phyloP scores from a whole-genome alignment of 2,797 vertebrate species.

The Florisuga fusca region DNA sequence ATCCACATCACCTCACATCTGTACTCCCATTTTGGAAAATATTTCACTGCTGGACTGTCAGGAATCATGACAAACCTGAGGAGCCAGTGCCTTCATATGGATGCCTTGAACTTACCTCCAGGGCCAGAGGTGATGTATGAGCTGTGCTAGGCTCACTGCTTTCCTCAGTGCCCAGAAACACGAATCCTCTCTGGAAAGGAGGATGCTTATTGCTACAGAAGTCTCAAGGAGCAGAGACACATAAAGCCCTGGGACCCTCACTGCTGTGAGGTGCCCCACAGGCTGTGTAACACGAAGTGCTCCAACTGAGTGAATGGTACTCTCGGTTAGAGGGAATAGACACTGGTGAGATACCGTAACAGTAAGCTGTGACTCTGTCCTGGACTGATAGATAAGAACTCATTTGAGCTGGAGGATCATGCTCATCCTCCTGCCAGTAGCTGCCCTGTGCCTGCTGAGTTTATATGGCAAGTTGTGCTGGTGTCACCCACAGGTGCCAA shows the following conservation, averaged over 20 bases:
- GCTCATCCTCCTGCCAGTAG: background rate
- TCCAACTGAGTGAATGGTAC: fast-evolving
- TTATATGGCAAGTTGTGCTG: fast-evolving
- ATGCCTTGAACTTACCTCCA: background rate
- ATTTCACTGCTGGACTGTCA: constrained; percentile 47
- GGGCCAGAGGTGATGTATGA: constrained; percentile 11
- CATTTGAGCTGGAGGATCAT: fast-evolving
- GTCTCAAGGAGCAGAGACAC: background rate
- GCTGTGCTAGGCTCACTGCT: background rate
- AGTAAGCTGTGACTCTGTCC: background rate
- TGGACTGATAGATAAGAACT: background rate
- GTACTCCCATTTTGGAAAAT: constrained; percentile 26
- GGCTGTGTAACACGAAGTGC: background rate
- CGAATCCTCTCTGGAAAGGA: background rate
- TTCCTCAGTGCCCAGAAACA: background rate
- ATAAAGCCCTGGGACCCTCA: background rate
- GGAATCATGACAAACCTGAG: constrained; percentile 53
- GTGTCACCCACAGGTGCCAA: fast-evolving
- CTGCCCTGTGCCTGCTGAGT: background rate
- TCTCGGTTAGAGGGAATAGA: background rate
- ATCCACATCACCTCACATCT: constrained; percentile 31
- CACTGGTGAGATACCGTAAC: background rate
- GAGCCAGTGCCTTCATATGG: background rate
- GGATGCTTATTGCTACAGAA: background rate
- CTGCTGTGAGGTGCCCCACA: background rate